phyloP scores from a whole-genome alignment of 1,140 invertebrate species.

The Scaptomyza montana region DNA sequence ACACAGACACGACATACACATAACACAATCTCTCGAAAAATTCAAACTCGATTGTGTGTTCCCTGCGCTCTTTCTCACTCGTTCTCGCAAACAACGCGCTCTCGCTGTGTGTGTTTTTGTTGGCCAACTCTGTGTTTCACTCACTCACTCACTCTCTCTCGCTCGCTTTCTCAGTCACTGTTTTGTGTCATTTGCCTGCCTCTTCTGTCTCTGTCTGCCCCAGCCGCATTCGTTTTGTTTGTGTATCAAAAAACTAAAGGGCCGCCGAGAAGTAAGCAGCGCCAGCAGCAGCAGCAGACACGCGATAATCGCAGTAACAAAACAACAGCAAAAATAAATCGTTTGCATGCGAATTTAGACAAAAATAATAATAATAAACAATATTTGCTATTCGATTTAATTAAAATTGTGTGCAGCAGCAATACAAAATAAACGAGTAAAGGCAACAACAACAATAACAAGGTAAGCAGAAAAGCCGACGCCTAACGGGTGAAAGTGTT shows the following conservation, averaged over 20 bases:
- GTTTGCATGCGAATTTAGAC: slow-evolving; percentile 37
- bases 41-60: slow-evolving; percentile 33
- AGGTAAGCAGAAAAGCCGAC: slow-evolving; percentile 52
- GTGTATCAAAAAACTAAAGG: slow-evolving; percentile 44
- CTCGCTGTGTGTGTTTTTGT: slow-evolving; percentile 35
- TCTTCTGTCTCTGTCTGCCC: slow-evolving; percentile 32
- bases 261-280: slow-evolving; percentile 43
- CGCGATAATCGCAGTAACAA: slow-evolving; percentile 44
- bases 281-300: slow-evolving; percentile 24
- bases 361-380: slow-evolving; percentile 21
- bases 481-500: slow-evolving; percentile 53
- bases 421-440: slow-evolving; percentile 3
- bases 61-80: slow-evolving; percentile 8
- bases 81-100: slow-evolving; percentile 37
- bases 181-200: slow-evolving; percentile 1
- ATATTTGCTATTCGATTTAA: slow-evolving; percentile 21
- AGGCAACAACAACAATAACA: slow-evolving; percentile 8
- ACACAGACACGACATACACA: slow-evolving; percentile 4
- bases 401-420: slow-evolving; percentile 15
- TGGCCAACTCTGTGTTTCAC: slow-evolving; percentile 33
- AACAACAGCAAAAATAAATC: slow-evolving; percentile 37
- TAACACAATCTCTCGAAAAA: slow-evolving; percentile 11
- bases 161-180: not conserved
- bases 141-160: slow-evolving; percentile 23
- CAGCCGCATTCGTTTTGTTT: slow-evolving; percentile 46